These are phyloP conservation scores for Hermatobates lingyangjiaoensis DNA, from an alignment of 1,140 invertebrate species.

Conservation along the genomic window DNA sequence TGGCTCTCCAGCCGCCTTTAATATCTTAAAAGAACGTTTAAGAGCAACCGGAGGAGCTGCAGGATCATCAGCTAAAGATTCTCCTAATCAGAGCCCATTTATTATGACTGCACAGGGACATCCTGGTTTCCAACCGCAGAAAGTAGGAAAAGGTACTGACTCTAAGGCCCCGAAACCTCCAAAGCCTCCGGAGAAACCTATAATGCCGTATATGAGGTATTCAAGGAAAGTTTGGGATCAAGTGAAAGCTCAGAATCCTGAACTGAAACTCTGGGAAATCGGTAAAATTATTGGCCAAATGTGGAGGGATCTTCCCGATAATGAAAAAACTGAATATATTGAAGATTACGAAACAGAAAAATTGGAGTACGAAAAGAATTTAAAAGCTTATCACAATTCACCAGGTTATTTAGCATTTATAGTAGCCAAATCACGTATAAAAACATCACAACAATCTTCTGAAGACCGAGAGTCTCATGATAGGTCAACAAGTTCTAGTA, in stretches of 20 bases:
- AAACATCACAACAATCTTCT: constrained; percentile 31
- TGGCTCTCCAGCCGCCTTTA: constrained; percentile 50
- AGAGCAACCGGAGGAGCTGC: not conserved
- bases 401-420: constrained; percentile 87
- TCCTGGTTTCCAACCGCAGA: constrained; percentile 82
- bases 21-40: constrained; percentile 49
- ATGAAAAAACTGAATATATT: constrained; percentile 81
- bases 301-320: constrained; percentile 88
- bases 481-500: constrained; percentile 29
- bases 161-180: constrained; percentile 74
- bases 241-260: constrained; percentile 87
- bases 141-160: constrained; percentile 60
- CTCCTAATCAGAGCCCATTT: constrained; percentile 57
- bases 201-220: constrained; percentile 97
- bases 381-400: constrained; percentile 95
- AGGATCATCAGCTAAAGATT: constrained; percentile 47
- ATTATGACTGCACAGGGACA: constrained; percentile 74
- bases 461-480: constrained; percentile 46
- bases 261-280: constrained; percentile 94
- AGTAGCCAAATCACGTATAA: constrained; percentile 77
- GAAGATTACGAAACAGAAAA: constrained; percentile 97
- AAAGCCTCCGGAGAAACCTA: constrained; percentile 89
- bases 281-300: constrained; percentile 96
- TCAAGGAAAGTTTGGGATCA: constrained; percentile 88
- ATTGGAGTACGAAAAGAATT: constrained; percentile 82